Evolutionary conservation across 2,113 vertebrate genomes (phyloP), one percentile per base, ranked within the genome.

Genomic region (Semnornis frantzii): DNA sequence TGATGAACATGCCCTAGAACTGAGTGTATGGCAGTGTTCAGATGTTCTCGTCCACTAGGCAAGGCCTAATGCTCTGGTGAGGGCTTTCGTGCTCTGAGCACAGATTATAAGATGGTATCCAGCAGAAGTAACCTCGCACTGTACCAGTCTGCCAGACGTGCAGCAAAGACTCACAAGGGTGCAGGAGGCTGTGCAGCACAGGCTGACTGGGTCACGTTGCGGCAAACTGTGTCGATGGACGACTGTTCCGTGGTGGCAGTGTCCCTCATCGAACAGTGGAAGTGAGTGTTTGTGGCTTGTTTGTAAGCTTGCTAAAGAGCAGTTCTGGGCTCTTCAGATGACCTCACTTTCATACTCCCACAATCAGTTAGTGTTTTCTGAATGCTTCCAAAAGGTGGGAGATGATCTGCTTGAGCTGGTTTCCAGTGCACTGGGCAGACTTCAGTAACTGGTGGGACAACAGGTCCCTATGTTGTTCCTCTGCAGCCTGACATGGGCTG

Each of bases 1-100:
- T 50, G 10, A 8, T 57, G 2, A 3, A 8, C 0, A 0, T 69
- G 31, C 33, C 25, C 16, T 14, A 44, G 58, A 65, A 14, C 25
- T 59, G 8, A 60, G 46, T 19, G 23, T 50, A 8, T 50, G 28
- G 8, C 28, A 58, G 21, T 11, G 66, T 58, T 79, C 34, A 63
- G 52, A 63, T 55, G 11, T 63, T 3, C 11, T 85, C 10, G 48
- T 54, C 34, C 76, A 8, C 27, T 66, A 33, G 60, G 46, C 46
- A 76, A 70, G 60, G 15, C 64, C 82, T 82, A 66, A 2, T 66
- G 28, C 34, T 76, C 10, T 80, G 37, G 44, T 50, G 73, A 70
- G 54, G 31, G 10, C 27, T 84, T 33, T 30, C 80, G 37, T 39
- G 46, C 37, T 69, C 69, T 70, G 58, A 62, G 19, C 30, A 54